These are phyloP conservation scores for Micromesistius poutassou DNA, from an alignment of 2,797 vertebrate genomes.

Conservation along the genomic window DNA sequence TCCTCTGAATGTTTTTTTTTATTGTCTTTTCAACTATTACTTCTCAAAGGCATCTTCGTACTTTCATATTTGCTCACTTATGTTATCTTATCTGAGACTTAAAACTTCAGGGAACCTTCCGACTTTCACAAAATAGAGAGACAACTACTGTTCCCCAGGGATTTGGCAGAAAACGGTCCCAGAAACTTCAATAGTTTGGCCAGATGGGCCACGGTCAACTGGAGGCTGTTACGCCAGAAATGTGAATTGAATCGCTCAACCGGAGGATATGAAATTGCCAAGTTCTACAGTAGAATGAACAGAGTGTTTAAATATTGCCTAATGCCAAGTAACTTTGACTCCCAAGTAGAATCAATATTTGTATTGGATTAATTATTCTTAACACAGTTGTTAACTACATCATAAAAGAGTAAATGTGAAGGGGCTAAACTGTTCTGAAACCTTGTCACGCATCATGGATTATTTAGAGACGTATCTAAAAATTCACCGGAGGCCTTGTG, in stretches of 20 bases:
- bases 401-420: neutral
- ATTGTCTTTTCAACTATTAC: neutral
- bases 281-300: neutral
- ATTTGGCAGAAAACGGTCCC: neutral
- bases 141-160: neutral
- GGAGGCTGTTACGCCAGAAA: neutral
- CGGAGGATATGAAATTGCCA: neutral
- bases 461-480: neutral
- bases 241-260: neutral
- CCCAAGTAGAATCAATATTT: neutral
- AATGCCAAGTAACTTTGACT: neutral
- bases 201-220: neutral
- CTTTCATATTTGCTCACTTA: neutral
- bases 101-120: neutral
- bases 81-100: conserved; percentile 1
- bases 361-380: neutral
- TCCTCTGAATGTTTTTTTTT: neutral
- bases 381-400: neutral
- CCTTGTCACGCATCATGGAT: neutral
- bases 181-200: neutral
- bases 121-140: neutral
- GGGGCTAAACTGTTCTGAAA: neutral
- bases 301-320: neutral
- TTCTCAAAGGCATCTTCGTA: neutral
- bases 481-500: neutral